These are phyloP conservation scores for Ictalurus furcatus DNA, from an alignment of 2,113 vertebrate genomes.

Conservation along the genomic window DNA sequence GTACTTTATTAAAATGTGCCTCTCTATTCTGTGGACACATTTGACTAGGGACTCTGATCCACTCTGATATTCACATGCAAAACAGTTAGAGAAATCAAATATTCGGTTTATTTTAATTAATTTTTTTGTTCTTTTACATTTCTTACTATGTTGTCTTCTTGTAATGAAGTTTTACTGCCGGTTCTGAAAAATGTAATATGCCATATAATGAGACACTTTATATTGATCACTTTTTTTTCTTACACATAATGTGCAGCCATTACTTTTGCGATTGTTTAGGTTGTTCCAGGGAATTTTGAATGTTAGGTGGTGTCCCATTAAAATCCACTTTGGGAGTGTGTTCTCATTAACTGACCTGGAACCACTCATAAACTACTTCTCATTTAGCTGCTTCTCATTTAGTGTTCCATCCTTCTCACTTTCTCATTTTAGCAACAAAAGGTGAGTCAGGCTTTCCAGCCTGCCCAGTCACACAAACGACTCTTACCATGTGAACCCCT, in stretches of 20 bases:
- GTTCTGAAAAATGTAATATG: background rate
- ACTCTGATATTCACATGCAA: background rate
- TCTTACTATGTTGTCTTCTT: too few relatives aligned
- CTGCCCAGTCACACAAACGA: slow-evolving; percentile 42
- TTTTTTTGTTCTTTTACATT: background rate
- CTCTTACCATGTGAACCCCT: slow-evolving; percentile 49
- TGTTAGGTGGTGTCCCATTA: slow-evolving; percentile 12
- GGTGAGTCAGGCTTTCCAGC: slow-evolving; percentile 58
- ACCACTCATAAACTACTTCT: slow-evolving; percentile 38
- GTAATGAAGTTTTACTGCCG: background rate
- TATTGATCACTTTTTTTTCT: background rate
- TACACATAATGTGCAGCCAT: background rate
- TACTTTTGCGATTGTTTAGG: background rate
- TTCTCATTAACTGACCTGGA: slow-evolving; percentile 37
- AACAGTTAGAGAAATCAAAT: background rate
- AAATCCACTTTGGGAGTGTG: slow-evolving; percentile 29
- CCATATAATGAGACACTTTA: background rate
- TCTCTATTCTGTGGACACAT: background rate
- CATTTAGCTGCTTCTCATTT: slow-evolving; percentile 19
- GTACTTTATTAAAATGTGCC: background rate
- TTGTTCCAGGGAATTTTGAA: slow-evolving; percentile 18
- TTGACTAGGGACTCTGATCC: background rate
- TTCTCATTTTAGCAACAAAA: slow-evolving; percentile 49
- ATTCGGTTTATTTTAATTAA: background rate
- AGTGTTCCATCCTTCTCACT: slow-evolving; percentile 40